Evolutionary conservation across 2,888 invertebrate genomes (phyloP), one percentile per base, ranked within the genome.

Genomic region (Prostheceraeus crozeri): DNA sequence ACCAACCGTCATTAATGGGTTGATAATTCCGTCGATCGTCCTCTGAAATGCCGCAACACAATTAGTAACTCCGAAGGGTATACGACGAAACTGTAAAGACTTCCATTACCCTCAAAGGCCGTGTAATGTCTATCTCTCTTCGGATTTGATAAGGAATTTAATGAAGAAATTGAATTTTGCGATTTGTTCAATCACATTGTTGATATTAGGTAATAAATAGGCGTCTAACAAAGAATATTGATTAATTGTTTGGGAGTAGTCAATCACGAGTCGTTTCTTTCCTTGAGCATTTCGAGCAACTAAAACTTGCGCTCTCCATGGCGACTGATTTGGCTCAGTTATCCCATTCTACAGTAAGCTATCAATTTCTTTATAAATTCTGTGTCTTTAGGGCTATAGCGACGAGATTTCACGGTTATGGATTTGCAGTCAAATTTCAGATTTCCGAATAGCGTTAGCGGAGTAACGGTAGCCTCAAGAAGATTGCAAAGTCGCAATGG

Each of bases 191-290:
- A 33, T n/a, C 8, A 33, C 33, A 10, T 10, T 10, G n/a, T n/a
- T 10, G 8, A 33, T 33, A 33, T 33, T 33, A 10, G n/a, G 33
- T 10, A 33, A n/a, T 10, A n/a, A n/a, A 33, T 33, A 33, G n/a
- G 33, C 33, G n/a, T 33, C 33, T 10, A 33, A n/a, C 8, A 10
- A 33, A 33, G 33, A 10, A 33, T 33, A 33, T 10, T n/a, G 33
- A 33, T 33, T 33, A n/a, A 33, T 33, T 10, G 33, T 33, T 33
- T 33, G 33, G n/a, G 33, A 33, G n/a, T 33, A 33, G n/a, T 33
- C 33, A n/a, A 33, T n/a, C 8, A 33, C 33, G n/a, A 33, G 33
- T 33, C 33, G 33, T n/a, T 33, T 33, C n/a, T 33, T 33, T 10
- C 33, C 33, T 33, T 33, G 33, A 33, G 8, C n/a, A n/a, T 33